Conservation (phyloP, 2,797 vertebrate species). For the Centropyge bicolor region DNA sequence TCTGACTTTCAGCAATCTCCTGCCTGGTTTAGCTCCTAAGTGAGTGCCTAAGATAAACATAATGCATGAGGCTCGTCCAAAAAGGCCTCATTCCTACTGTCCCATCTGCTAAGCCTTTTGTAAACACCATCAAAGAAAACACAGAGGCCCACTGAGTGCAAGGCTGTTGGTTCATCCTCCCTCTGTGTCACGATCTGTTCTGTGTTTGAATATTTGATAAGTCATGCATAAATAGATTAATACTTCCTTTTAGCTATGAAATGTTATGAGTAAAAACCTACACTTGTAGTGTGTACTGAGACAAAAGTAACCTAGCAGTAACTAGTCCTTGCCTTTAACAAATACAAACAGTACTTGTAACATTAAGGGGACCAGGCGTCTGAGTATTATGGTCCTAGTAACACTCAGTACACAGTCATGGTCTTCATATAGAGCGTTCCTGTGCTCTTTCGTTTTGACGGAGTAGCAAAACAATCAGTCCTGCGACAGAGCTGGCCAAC, state of each 20-base stretch:
- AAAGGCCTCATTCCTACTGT: conserved; percentile 34
- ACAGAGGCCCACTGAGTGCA: conserved; percentile 44
- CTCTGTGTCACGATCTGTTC: conserved; percentile 23
- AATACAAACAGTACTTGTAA: not conserved
- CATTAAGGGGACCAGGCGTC: not conserved
- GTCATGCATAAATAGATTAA: conserved; percentile 8
- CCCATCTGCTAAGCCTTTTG: conserved; percentile 61
- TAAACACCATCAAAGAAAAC: conserved; percentile 63
- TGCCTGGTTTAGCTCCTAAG: conserved; percentile 30
- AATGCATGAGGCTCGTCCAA: conserved; percentile 40
- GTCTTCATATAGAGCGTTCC: conserved; percentile 19
- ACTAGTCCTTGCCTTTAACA: not conserved
- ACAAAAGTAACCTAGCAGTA: not conserved
- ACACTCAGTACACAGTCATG: conserved; percentile 6
- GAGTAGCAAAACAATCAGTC: conserved; percentile 32
- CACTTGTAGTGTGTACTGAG: not conserved
- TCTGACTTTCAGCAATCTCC: conserved; percentile 9
- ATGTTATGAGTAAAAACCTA: not conserved
- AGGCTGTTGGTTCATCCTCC: conserved; percentile 31
- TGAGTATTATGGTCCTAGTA: not conserved
- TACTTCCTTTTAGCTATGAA: conserved; percentile 11
- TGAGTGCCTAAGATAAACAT: conserved; percentile 37
- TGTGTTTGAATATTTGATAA: conserved; percentile 32
- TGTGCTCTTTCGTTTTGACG: conserved; percentile 25
- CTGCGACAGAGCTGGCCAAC: conserved; percentile 17